Evolutionary conservation across 2,797 vertebrate genomes (phyloP).

Genomic region (Antrozous pallidus): DNA sequence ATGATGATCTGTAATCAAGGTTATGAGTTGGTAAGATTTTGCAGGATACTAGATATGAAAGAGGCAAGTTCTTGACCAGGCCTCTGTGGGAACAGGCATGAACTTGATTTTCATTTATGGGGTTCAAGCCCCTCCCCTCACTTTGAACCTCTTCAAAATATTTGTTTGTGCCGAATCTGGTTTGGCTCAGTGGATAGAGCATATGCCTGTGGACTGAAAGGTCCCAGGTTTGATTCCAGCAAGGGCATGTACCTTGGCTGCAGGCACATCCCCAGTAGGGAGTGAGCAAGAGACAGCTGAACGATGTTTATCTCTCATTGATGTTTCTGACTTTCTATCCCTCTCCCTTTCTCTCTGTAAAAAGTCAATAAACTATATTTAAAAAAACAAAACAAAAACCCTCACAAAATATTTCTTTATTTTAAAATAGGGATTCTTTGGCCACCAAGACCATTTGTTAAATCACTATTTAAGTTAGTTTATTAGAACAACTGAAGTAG

Average conservation of each 20-base stretch:
- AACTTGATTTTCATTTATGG: background rate
- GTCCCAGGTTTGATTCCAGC: no score
- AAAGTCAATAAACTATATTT: no score
- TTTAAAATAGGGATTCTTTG: conserved; percentile 1
- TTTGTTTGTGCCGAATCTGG: no score
- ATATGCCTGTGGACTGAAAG: no score
- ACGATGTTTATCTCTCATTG: no score
- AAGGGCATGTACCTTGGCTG: no score
- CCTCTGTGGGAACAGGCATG: background rate
- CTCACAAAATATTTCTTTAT: background rate
- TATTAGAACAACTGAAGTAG: conserved; percentile 43
- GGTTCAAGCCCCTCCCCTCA: background rate
- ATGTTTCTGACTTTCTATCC: no score
- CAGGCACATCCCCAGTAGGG: no score
- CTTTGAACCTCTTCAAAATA: background rate
- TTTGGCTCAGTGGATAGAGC: no score
- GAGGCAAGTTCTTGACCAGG: background rate
- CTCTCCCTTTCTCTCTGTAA: no score
- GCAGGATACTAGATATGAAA: background rate
- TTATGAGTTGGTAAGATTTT: background rate
- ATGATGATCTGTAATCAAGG: background rate
- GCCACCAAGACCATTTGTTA: background rate
- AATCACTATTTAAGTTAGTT: background rate
- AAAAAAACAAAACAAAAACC: no score
- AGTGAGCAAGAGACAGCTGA: no score